Base-by-base conservation (phyloP, 2,113 vertebrate species). In the Climacteris rufus region DNA sequence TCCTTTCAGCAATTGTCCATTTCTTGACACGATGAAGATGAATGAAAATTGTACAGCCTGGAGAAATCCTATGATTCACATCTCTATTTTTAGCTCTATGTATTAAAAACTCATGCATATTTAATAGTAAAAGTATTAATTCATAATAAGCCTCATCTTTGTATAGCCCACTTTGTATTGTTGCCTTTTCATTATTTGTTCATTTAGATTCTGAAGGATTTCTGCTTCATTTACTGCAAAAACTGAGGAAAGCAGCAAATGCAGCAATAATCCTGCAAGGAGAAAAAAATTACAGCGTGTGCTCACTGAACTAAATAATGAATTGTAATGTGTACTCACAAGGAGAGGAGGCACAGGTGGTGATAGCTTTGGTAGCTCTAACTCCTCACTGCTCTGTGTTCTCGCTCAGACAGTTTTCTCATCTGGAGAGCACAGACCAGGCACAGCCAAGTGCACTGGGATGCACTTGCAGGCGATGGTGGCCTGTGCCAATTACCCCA, bases 101-200 rank as follows among this genome's bases (percentile, higher is more conserved):
- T 94, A 89, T 93, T 95, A 95, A 83, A 80, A 95, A 15, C 78
- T 90, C 79, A 90, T 94, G 60, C 83, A 96, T 96, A 93, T 89
- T 94, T 92, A 92, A 90, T 90, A 85, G 68, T 71, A 68, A 53
- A 95, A 83, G 59, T 66, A 93, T 93, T 90, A 92, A 94, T 95
- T 92, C 47, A 4, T 93, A 95, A 89, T 86, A 80, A 82, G 44
- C 69, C 50, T 90, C 59, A 52, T 90, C 93, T 90, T 63, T 90
- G 63, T 93, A 88, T 96, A 93, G 64, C 68, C 44, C 24, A 17
- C 31, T 92, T 83, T 1, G 0, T 76, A 56, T 75, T 94, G 68
- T 92, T 91, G 75, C 57, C 28, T 91, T 90, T 88, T 95, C 54
- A 56, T 86, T 93, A 95, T 86, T 89, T 91, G 82, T 88, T 95